Evolutionary conservation across 2,888 invertebrate genomes (phyloP).

Genomic region (Gymnosoma rotundatum): DNA sequence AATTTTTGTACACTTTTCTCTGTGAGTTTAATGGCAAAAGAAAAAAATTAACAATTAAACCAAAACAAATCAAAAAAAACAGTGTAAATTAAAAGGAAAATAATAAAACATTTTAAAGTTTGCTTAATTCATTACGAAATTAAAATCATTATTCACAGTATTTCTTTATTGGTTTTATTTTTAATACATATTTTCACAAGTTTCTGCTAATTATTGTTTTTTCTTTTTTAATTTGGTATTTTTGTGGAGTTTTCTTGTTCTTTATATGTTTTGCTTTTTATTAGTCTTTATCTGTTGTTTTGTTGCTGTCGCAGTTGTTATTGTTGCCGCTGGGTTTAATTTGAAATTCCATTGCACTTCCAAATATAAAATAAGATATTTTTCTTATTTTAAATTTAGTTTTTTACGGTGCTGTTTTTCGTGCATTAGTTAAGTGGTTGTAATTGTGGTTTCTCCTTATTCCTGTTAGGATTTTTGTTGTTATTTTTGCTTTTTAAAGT

Average conservation of each 20-base stretch:
- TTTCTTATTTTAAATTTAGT: slow-evolving; percentile 12
- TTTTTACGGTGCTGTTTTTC: slow-evolving; percentile 11
- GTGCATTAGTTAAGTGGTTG: slow-evolving; percentile 3
- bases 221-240: neutral
- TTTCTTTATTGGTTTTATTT: neutral
- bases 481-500: slow-evolving; percentile 35
- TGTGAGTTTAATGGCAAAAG: slow-evolving; percentile 8
- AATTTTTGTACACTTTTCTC: neutral
- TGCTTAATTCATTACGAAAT: slow-evolving; percentile 18
- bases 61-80: slow-evolving; percentile 17
- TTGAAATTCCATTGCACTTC: slow-evolving; percentile 67
- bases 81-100: slow-evolving; percentile 14
- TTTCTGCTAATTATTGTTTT: neutral
- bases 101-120: neutral
- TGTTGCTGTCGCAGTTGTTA: slow-evolving; percentile 32
- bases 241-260: slow-evolving; percentile 26
- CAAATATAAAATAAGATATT: slow-evolving; percentile 27
- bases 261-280: slow-evolving; percentile 30
- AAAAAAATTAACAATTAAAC: neutral
- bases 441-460: slow-evolving; percentile 31
- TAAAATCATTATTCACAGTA: slow-evolving; percentile 30
- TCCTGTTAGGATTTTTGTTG: slow-evolving; percentile 34
- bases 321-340: slow-evolving; percentile 53
- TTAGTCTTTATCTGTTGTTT: slow-evolving; percentile 51
- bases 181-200: neutral